Base-by-base conservation (phyloP, 2,113 vertebrate genomes). In the Lophius piscatorius region DNA sequence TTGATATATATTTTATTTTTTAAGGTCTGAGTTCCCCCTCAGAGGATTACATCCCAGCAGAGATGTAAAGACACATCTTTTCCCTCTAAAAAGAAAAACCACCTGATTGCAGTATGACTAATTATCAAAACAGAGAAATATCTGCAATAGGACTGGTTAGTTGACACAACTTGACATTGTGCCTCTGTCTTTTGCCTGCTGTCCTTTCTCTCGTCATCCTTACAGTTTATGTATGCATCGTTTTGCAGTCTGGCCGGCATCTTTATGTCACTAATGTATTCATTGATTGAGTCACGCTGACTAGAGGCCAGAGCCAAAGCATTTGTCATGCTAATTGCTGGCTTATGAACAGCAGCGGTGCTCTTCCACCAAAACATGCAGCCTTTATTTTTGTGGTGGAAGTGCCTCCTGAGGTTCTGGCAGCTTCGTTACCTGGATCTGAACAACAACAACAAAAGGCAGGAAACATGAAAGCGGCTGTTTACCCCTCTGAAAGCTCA, bases 251-350 rank as follows among this genome's bases (percentile, higher is more conserved):
- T 48, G 40, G 21, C 33, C 5, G 35, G 29, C 23, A 31, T 29
- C 13, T 67, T 60, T 24, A 22, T 17, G 62, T 10, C 6, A 52
- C 46, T 62, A 20, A 71, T 64, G 46, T 45, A 48, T 74, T 66
- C 8, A 1, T 56, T 51, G 63, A 68, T 34, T 46, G 62, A 74
- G 72, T 24, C 17, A 0, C 2, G 26, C 56, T 46, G 74, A 61
- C 58, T 17, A 42, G 26, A 18, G 68, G 59, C 46, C 44, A n/a
- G 31, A 58, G 59, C 41, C 3, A 10, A 38, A 52, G 63, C 52
- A 7, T 48, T 76, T 65, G 49, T 50, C 39, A 20, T 54, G 62
- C 74, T 86, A 82, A 84, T 80, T 80, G 50, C 77, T 51, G 62
- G 46, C 59, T 63, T 56, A 55, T 51, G 56, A 74, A 60, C 60